These are phyloP conservation scores for Lophura nycthemera DNA, from an alignment of 2,113 vertebrate genomes.

Conservation along the genomic window DNA sequence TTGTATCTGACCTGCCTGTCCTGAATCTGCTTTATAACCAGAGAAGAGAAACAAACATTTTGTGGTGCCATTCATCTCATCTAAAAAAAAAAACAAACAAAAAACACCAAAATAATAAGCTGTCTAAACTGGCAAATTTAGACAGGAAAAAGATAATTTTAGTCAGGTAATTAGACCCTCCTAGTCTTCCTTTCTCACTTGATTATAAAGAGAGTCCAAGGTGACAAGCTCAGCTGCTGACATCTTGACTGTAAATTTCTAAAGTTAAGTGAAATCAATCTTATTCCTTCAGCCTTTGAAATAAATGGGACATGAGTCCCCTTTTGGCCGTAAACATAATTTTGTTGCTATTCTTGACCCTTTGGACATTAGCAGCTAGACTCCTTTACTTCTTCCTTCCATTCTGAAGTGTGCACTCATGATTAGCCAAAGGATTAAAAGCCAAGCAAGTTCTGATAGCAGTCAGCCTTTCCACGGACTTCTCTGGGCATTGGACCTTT, in stretches of 20 bases:
- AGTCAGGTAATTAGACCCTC: background rate
- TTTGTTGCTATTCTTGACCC: background rate
- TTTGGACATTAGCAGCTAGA: background rate
- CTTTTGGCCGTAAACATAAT: background rate
- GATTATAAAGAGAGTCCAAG: background rate
- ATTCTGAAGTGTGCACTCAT: accelerated
- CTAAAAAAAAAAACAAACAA: background rate
- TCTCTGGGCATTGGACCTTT: background rate
- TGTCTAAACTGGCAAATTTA: background rate
- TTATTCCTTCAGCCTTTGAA: background rate
- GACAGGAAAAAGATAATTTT: background rate
- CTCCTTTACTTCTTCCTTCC: background rate
- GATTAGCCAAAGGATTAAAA: background rate
- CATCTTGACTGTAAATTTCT: background rate
- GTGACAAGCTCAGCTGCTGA: background rate
- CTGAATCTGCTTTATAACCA: background rate
- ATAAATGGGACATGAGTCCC: background rate
- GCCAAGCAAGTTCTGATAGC: background rate
- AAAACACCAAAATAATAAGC: background rate
- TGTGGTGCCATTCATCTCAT: background rate
- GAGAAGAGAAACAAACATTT: background rate
- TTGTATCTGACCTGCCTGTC: background rate
- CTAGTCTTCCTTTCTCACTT: background rate
- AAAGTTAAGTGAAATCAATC: background rate
- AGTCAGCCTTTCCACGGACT: background rate